Percentiles rank a stretch among this genome's conserved stretches.
Evolutionary conservation across 2,888 invertebrate species (phyloP).

Genomic region (Pterobdella sp.): DNA sequence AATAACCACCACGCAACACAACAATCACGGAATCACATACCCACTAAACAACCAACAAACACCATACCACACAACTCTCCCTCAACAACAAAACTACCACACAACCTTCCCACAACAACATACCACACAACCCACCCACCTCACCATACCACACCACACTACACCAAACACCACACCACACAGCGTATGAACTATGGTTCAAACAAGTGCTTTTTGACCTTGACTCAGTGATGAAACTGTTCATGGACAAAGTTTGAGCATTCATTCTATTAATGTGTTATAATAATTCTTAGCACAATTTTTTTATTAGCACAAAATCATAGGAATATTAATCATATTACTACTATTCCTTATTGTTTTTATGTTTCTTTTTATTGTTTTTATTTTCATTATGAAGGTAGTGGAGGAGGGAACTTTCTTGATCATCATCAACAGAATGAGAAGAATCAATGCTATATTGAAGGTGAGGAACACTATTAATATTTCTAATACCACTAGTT

Average conservation of each 20-base stretch:
- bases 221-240: constrained; percentile 77
- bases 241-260: constrained; percentile 56
- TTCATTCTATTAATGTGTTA: no score
- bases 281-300: not conserved
- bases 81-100: no score
- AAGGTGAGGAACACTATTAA: constrained; percentile 50
- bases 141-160: no score
- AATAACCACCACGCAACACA: no score
- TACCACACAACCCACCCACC: no score
- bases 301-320: not conserved
- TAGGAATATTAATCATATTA: not conserved
- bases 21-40: no score
- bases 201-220: constrained; percentile 95
- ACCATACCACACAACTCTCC: no score
- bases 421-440: constrained; percentile 80
- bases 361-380: not conserved
- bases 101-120: no score
- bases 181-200: constrained; percentile 95
- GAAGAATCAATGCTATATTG: constrained; percentile 81
- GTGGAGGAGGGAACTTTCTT: constrained; percentile 84
- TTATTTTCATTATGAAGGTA: constrained; percentile 52
- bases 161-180: no score
- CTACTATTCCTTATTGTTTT: not conserved
- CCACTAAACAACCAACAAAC: no score
- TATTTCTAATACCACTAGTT: not conserved